phyloP scores from a whole-genome alignment of 2,113 vertebrate species.

The Odocoileus hemionus region DNA sequence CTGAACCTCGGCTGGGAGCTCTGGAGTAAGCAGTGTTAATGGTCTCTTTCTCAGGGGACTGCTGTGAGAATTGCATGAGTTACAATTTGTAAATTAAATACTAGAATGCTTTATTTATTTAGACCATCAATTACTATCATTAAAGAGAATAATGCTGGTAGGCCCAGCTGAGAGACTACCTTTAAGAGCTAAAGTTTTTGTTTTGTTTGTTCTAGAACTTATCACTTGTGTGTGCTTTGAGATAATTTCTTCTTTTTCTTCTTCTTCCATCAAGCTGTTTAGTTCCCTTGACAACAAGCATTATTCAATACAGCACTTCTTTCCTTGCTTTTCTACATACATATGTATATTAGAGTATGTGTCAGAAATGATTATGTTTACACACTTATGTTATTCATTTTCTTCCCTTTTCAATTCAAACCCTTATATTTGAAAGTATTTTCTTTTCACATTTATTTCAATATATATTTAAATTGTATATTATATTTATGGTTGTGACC shows the following conservation, averaged over 20 bases:
- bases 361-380: neutral
- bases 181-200: neutral
- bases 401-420: neutral
- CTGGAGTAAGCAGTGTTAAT: neutral
- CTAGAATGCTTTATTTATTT: neutral
- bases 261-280: neutral
- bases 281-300: neutral
- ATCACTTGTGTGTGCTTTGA: neutral
- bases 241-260: neutral
- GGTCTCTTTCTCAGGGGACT: neutral
- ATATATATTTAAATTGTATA: neutral
- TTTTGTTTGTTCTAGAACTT: neutral
- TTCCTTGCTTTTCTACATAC: neutral
- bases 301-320: neutral
- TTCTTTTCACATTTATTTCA: neutral
- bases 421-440: neutral
- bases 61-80: neutral
- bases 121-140: neutral
- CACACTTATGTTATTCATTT: neutral
- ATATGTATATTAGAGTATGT: neutral
- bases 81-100: slow-evolving; percentile 7
- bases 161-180: neutral
- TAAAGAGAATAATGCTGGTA: neutral
- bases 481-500: neutral
- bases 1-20: neutral